These are phyloP conservation scores for Lates calcarifer DNA, from an alignment of 2,113 vertebrate genomes.

Conservation along the genomic window DNA sequence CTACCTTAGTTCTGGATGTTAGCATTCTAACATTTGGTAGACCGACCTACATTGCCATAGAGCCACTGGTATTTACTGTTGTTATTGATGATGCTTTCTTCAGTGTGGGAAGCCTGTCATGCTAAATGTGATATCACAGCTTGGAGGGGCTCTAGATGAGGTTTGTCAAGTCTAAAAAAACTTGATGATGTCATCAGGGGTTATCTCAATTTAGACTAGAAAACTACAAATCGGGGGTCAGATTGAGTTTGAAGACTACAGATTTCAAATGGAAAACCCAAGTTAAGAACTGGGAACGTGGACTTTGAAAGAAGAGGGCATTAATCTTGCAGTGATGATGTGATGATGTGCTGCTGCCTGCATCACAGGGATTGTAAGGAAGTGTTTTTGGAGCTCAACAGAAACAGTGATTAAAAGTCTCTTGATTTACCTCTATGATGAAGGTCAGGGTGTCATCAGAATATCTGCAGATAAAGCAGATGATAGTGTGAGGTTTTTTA, in stretches of 20 bases:
- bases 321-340: background rate
- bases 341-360: too few relatives aligned
- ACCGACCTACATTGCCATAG: too few relatives aligned
- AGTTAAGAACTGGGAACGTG: background rate
- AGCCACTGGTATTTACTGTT: too few relatives aligned
- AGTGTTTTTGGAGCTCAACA: background rate
- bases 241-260: background rate
- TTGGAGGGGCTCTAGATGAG: too few relatives aligned
- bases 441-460: background rate
- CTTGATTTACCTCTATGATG: too few relatives aligned
- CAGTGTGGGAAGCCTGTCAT: too few relatives aligned
- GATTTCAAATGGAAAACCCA: background rate
- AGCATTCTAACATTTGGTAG: too few relatives aligned
- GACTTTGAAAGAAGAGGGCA: background rate
- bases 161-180: too few relatives aligned
- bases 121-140: too few relatives aligned
- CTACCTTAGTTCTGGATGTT: too few relatives aligned
- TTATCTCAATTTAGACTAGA: background rate
- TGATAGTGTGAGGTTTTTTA: background rate
- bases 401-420: background rate
- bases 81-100: too few relatives aligned
- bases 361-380: background rate
- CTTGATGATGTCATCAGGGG: background rate
- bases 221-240: background rate
- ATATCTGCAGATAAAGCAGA: background rate